Evolutionary conservation across 2,113 vertebrate genomes (phyloP).

Genomic region (Chionis minor): DNA sequence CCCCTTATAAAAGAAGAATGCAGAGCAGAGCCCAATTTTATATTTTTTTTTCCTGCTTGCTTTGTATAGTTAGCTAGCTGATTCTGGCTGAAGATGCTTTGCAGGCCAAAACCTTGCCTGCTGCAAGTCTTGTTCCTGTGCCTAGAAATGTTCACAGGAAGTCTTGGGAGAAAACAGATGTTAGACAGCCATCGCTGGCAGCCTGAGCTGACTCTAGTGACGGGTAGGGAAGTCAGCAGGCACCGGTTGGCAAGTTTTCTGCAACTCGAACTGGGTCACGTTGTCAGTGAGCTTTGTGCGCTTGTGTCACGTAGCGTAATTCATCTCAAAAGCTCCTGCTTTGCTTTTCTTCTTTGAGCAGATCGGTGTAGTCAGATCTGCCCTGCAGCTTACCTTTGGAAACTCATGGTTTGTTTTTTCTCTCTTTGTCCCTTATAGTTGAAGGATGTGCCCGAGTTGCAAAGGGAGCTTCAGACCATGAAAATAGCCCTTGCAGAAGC

Average conservation of each 20-base stretch:
- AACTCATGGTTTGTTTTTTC: background rate
- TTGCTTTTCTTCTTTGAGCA: background rate
- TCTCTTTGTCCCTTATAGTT: conserved; percentile 43
- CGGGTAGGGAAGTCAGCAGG: background rate
- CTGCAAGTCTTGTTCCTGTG: background rate
- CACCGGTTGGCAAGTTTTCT: background rate
- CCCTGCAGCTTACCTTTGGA: background rate
- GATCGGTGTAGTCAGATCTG: background rate
- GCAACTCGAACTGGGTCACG: background rate
- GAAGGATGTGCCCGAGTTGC: conserved; percentile 69
- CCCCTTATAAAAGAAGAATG: background rate
- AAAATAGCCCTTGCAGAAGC: conserved; percentile 81
- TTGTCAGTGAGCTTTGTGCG: background rate
- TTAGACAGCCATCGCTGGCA: background rate
- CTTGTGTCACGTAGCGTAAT: background rate
- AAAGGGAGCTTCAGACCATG: conserved; percentile 77
- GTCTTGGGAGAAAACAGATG: background rate
- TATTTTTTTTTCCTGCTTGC: background rate
- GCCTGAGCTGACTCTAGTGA: background rate
- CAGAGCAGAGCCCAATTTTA: background rate
- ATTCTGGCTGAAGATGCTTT: background rate
- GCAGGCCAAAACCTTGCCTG: background rate
- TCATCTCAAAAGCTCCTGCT: background rate
- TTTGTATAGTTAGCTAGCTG: background rate
- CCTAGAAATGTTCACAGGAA: background rate